These are phyloP conservation scores for Pogona vitticeps DNA, from an alignment of 2,113 vertebrate species.

Conservation along the genomic window DNA sequence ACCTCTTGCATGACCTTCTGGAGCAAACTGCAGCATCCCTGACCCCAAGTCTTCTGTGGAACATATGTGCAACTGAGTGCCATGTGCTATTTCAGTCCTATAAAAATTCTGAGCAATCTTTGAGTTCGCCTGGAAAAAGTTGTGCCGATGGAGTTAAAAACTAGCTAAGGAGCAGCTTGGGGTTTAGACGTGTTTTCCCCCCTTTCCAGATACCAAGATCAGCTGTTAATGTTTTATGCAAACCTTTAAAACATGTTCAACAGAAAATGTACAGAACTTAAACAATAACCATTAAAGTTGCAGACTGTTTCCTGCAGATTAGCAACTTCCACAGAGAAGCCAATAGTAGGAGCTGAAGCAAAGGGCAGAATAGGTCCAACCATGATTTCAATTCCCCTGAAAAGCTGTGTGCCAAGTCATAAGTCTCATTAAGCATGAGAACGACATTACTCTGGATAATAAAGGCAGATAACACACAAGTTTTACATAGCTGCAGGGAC, in stretches of 20 bases:
- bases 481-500: neutral
- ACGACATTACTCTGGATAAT: slow-evolving; percentile 10
- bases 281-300: slow-evolving; percentile 9
- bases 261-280: slow-evolving; percentile 13
- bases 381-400: slow-evolving; percentile 18
- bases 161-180: neutral
- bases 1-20: neutral
- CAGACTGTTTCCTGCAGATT: slow-evolving; percentile 28
- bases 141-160: neutral
- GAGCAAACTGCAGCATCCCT: neutral
- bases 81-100: too few species aligned
- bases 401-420: slow-evolving; percentile 1
- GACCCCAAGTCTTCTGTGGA: neutral
- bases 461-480: neutral
- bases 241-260: slow-evolving; percentile 6
- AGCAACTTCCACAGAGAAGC: neutral
- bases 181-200: neutral
- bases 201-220: neutral
- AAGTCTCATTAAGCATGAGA: neutral
- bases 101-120: neutral
- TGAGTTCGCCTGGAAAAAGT: neutral
- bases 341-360: slow-evolving; percentile 25
- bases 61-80: neutral
- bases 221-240: neutral
- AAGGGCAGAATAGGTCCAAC: neutral